Evolutionary conservation across 2,797 vertebrate genomes (phyloP), one percentile per base, ranked within the genome.

Genomic region (Squalus acanthias): DNA sequence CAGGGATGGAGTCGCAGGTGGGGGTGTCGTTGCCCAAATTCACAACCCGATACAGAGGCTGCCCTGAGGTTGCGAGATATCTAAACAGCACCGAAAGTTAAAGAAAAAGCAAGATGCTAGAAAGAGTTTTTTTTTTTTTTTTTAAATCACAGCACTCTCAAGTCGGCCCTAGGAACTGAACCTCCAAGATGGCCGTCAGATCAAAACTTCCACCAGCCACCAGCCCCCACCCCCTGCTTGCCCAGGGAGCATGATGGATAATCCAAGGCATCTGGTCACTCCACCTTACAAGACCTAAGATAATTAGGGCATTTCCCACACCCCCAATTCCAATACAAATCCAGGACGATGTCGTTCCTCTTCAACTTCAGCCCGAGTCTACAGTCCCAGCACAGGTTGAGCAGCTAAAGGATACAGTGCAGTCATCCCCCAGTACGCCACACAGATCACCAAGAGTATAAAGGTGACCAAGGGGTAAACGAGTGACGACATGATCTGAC

Each of bases 31-130:
- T 0, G 82, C 99, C 98, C 15, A 98, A 96, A 0, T 97, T 97
- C 96, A 98, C 97, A 15, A 99, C 96, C 79, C 97, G 97, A 89
- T 98, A 99, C 96, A 98, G 65, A 0, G 99, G 98, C 1, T 22
- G 96, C 20, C 99, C 99, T 0, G 99, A 99, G 1, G 99, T 99
- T 92, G 99, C 98, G 97, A 99, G 97, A 97, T 99, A 99, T 96
- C 99, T 99, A 96, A 70, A 96, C n/a, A 26, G 29, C 22, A 15
- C 10, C 39, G 24, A 46, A 46, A 0, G 93, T 95, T 26, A 69
- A 93, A n/a, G 91, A 63, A 39, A n/a, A 9, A 29, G 22, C 3
- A 0, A 57, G 8, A 50, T 15, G 26, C n/a, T 24, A 29, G 74
- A n/a, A 82, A 60, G 6, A 29, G 82, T 63, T 57, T 57, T 57